A percentile compares a stretch with the other conserved stretches of the same genome.
These are phyloP conservation scores for Petrocephalus schoutedeni DNA, from an alignment of 2,797 vertebrate species.

Conservation along the genomic window DNA sequence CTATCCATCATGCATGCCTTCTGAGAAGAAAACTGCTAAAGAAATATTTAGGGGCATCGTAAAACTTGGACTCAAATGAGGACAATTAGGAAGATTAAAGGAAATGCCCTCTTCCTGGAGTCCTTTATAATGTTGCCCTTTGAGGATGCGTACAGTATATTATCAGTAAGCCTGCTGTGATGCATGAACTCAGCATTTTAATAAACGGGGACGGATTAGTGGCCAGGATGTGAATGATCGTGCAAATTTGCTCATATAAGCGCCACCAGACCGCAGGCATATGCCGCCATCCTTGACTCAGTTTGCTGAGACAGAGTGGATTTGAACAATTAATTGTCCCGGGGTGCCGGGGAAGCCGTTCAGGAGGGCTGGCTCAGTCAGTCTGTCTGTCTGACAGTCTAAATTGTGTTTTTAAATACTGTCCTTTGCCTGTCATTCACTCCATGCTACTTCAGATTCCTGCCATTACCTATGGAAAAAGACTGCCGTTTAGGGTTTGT, in stretches of 20 bases:
- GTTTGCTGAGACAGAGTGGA: neutral
- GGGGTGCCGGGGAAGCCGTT: neutral
- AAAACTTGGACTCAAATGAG: slow-evolving; percentile 11
- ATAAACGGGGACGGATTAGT: slow-evolving; percentile 19
- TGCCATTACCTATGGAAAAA: neutral
- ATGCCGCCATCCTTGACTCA: neutral
- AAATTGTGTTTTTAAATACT: too few relatives aligned
- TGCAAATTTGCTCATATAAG: slow-evolving; percentile 9
- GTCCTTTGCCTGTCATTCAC: neutral
- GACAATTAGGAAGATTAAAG: slow-evolving; percentile 19
- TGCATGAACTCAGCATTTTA: slow-evolving; percentile 23
- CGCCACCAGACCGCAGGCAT: neutral
- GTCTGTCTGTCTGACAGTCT: too few relatives aligned
- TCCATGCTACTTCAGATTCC: neutral
- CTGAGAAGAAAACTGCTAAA: neutral
- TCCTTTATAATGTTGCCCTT: slow-evolving; percentile 6
- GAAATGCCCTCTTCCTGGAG: neutral
- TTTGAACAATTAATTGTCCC: neutral
- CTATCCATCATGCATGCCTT: neutral
- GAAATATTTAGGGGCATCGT: neutral
- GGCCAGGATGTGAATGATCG: neutral
- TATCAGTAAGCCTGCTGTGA: slow-evolving; percentile 11
- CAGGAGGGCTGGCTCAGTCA: neutral
- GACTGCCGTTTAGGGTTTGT: neutral
- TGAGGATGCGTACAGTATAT: neutral